Evolutionary conservation across 2,797 vertebrate species (phyloP), one percentile per base, ranked within the genome.

Genomic region (Myiotriccus ornatus): DNA sequence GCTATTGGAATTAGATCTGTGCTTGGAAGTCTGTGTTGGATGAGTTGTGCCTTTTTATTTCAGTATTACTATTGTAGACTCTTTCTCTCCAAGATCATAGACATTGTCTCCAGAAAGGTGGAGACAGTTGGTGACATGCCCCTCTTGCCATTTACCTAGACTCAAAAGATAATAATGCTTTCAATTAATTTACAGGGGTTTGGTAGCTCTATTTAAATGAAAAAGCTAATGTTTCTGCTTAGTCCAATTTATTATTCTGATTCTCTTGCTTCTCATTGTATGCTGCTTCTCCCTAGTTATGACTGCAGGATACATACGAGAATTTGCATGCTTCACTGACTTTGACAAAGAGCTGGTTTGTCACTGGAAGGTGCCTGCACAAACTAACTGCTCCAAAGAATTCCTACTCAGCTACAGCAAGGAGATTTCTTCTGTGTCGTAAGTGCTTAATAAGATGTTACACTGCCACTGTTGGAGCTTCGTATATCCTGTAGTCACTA

Each of bases 311-410:
- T 12, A 5, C 0, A 5, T 94, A 27, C 59, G 86, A 60, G 73
- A 19, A 6, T 83, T 97, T 77, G 49, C 65, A 7, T 98, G 98
- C 73, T 43, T 89, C 91, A 97, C 94, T 4, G 97, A 98, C 94
- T 98, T 82, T 37, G 47, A 89, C 34, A 44, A 12, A 47, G 52
- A 87, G 44, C 82, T 97, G 30, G 60, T 86, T 46, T 98, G 98
- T 74, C 92, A 79, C 56, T 98, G 98, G 98, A 34, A n/a, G 25
- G 94, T 97, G 65, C 84, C 53, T 6, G 5, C 20, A 2, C 49
- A 86, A 25, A 78, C 57, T 4, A 64, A 97, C 75, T 98, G 98
- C 86, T 95, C 95, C 8, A 10, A 68, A 5, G 90, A 96, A 34
- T 97, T 97, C 68, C 69, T 19, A 25, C 91, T 98, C 19, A 28